A percentile compares a stretch with the other conserved stretches of the same genome.
phyloP scores from a whole-genome alignment of 2,888 invertebrate genomes.

The Homarus gammarus region DNA sequence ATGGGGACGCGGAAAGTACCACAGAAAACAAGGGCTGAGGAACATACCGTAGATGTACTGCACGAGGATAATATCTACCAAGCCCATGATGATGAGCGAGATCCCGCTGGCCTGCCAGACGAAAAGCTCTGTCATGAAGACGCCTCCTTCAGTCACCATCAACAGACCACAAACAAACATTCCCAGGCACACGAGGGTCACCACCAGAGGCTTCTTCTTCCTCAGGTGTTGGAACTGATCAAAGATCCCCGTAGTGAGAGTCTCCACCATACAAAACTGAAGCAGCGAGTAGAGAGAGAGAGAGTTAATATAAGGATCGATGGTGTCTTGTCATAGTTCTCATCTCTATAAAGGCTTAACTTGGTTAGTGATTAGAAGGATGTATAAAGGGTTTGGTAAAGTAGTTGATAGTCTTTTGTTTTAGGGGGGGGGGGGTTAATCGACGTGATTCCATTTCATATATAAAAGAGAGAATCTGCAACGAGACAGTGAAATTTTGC shows the following conservation, averaged over 20 bases:
- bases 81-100: slow-evolving; percentile 78
- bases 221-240: slow-evolving; percentile 81
- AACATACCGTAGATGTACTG: slow-evolving; percentile 60
- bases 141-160: slow-evolving; percentile 80
- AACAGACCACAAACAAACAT: slow-evolving; percentile 65
- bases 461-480: no score
- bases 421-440: no score
- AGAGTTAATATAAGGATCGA: background rate
- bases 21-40: no score
- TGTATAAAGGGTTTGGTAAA: background rate
- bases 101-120: slow-evolving; percentile 80
- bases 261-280: slow-evolving; percentile 79
- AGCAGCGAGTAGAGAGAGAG: background rate
- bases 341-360: background rate
- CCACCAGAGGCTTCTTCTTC: slow-evolving; percentile 78
- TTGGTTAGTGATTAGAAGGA: background rate
- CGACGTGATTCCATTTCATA: no score
- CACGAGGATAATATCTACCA: slow-evolving; percentile 80
- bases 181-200: slow-evolving; percentile 78
- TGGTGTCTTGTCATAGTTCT: background rate
- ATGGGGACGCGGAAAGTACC: no score
- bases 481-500: no score
- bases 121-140: slow-evolving; percentile 81
- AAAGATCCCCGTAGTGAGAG: slow-evolving; percentile 81
- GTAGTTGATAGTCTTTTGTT: no score